phyloP scores from a whole-genome alignment of 2,888 invertebrate species.

The Imbricaverruca yamaguchii region DNA sequence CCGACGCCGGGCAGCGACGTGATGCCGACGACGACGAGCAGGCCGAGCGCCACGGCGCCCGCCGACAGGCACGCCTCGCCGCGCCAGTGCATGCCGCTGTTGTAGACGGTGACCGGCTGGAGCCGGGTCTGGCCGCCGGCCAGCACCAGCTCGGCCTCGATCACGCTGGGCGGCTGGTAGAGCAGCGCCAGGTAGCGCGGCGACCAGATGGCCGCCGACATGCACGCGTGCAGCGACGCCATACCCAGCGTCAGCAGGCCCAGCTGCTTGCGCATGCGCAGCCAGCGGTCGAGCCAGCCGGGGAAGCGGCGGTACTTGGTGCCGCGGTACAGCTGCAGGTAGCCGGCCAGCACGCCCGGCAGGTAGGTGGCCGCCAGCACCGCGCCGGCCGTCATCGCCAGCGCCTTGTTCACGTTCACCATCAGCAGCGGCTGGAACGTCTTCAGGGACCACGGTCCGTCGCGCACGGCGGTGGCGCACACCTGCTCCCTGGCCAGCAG shows the following conservation, averaged over 20 bases:
- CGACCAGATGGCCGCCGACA: constrained; percentile 32
- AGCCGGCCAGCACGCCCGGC: constrained; percentile 31
- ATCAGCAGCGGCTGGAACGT: constrained; percentile 24
- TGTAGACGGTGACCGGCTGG: constrained; percentile 26
- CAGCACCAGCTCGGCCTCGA: constrained; percentile 22
- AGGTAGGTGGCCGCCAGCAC: constrained; percentile 27
- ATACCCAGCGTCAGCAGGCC: constrained; percentile 32
- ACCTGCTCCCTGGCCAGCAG: constrained; percentile 26
- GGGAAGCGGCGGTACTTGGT: constrained; percentile 34
- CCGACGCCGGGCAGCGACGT: constrained; percentile 32
- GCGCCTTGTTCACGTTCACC: constrained; percentile 25
- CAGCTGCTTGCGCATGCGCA: constrained; percentile 33
- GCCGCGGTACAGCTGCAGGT: constrained; percentile 32
- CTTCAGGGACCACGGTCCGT: neutral
- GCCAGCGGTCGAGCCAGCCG: constrained; percentile 33
- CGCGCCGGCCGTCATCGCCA: constrained; percentile 25
- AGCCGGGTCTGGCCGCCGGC: constrained; percentile 25
- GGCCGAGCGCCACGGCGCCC: constrained; percentile 30
- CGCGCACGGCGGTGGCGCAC: constrained; percentile 23
- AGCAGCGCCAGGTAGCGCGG: constrained; percentile 28
- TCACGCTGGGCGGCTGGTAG: constrained; percentile 28
- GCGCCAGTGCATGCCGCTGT: constrained; percentile 29
- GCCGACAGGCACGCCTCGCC: constrained; percentile 32
- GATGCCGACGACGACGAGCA: constrained; percentile 30
- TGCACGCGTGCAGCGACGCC: constrained; percentile 29